Evolutionary conservation across 2,797 vertebrate species (phyloP).

Genomic region (Eremophila alpestris): DNA sequence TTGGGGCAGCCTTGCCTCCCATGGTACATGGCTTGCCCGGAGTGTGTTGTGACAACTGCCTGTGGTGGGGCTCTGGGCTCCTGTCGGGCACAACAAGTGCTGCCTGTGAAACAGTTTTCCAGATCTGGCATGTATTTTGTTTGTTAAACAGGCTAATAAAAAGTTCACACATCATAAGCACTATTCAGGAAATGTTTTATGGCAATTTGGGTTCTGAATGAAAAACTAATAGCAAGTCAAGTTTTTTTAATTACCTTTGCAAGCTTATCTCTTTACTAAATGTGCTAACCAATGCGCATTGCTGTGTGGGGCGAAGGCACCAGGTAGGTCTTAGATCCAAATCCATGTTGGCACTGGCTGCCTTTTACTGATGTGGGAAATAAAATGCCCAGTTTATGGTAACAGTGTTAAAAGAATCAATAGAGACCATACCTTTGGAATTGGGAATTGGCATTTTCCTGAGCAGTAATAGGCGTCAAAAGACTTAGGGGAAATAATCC

Average conservation of each 20-base stretch:
- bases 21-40: rapidly evolving
- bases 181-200: background rate
- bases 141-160: background rate
- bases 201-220: slow-evolving; percentile 10
- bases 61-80: background rate
- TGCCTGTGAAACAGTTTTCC: background rate
- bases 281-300: background rate
- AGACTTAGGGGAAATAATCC: slow-evolving; percentile 98
- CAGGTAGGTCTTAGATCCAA: background rate
- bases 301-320: background rate
- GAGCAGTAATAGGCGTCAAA: slow-evolving; percentile 97
- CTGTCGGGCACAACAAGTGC: rapidly evolving
- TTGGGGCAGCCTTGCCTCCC: too few species aligned
- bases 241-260: background rate
- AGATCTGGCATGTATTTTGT: background rate
- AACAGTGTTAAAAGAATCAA: background rate
- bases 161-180: slow-evolving; percentile 6
- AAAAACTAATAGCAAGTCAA: background rate
- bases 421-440: slow-evolving; percentile 87
- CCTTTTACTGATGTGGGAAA: background rate
- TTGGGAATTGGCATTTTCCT: slow-evolving; percentile 96
- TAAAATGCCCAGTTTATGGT: background rate
- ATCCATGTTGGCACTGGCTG: background rate
- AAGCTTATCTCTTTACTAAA: background rate
- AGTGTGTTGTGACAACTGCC: rapidly evolving